These are phyloP conservation scores for Potamilus streckersoni DNA, from an alignment of 1,140 invertebrate genomes.

Conservation along the genomic window DNA sequence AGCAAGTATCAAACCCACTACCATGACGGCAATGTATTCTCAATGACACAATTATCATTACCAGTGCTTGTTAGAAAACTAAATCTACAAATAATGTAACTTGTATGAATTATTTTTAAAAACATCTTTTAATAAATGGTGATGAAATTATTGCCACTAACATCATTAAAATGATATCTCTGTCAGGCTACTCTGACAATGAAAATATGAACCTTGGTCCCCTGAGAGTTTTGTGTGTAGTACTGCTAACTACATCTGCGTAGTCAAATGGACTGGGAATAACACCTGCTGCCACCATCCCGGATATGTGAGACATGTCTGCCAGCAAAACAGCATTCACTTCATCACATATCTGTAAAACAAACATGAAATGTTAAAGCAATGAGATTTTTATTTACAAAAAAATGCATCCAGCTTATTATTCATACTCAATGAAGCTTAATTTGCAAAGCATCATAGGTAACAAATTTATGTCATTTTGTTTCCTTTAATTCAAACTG, in stretches of 20 bases:
- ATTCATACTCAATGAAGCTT: too few relatives aligned
- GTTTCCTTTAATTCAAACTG: too few relatives aligned
- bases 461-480: too few relatives aligned
- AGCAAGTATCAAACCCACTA: too few relatives aligned
- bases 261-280: constrained; percentile 92
- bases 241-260: constrained; percentile 93
- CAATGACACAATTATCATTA: too few relatives aligned
- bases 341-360: constrained; percentile 81
- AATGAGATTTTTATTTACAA: not conserved
- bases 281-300: constrained; percentile 87
- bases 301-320: constrained; percentile 96
- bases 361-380: constrained; percentile 2
- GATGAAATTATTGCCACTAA: not conserved
- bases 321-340: constrained; percentile 88
- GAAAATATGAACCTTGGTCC: constrained; percentile 75
- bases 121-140: too few relatives aligned
- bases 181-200: not conserved
- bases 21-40: too few relatives aligned
- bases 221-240: constrained; percentile 94
- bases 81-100: too few relatives aligned
- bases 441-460: too few relatives aligned
- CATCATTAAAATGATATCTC: not conserved
- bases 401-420: too few relatives aligned
- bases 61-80: too few relatives aligned
- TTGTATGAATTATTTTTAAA: too few relatives aligned